Evolutionary conservation across 2,797 vertebrate species (phyloP), one percentile per base, ranked within the genome.

Genomic region (Fistularia commersonii): DNA sequence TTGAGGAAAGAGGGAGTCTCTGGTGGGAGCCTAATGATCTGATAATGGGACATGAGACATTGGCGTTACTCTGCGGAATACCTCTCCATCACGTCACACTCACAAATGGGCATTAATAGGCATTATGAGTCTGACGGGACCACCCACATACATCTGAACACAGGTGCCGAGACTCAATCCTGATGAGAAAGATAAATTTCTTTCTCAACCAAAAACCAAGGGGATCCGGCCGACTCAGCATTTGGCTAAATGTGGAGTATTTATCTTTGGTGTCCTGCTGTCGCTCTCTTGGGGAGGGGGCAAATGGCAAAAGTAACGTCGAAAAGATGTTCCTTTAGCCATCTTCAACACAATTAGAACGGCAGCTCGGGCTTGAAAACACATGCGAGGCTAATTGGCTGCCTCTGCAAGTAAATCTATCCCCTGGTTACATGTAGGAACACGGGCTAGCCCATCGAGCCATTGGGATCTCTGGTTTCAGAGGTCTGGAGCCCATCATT

Each of bases 41-140:
- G 72, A 72, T 76, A 82, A 81, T 82, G 54, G 54, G 61, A 72
- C 74, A 60, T 37, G 23, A 39, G 61, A 51, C 71, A 82, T 84
- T 80, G 69, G 61, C 52, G 70, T 51, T 13, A 69, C 66, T 71
- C 69, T 23, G 35, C 36, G 40, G 52, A 67, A 61, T 54, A 72
- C 40, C 64, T 66, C 65, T 50, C 53, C 62, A 51, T 61, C 57
- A 52, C 7, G 4, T 23, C 23, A 23, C 23, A 23, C 23, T 23
- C 12, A 37, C 11, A 57, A 5, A 51, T 40, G 48, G 23, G 23
- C 23, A 4, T 23, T 23, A 23, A 23, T 23, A 23, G 23, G 23
- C 23, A 23, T 23, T 23, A 23, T 23, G 23, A 23, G 23, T 23
- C 23, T 23, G 23, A 23, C 23, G 23, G 7, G 45, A 55, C 50